Evolutionary conservation across 2,888 invertebrate genomes (phyloP).

Genomic region (Alloscopus bannaensis): DNA sequence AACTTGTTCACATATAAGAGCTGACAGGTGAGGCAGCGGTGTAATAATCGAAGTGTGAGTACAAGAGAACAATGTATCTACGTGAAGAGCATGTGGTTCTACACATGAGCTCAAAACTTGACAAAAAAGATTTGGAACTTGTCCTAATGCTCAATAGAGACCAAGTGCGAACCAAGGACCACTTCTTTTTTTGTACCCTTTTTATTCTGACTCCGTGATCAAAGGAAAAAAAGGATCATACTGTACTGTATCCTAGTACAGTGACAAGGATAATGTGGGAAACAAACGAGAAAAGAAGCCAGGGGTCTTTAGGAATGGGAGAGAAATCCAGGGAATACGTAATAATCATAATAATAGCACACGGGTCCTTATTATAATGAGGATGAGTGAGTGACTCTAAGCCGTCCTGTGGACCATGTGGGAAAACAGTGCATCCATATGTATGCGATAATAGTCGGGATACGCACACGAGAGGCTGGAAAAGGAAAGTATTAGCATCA

Average conservation of each 20-base stretch:
- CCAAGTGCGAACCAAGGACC: slow-evolving; percentile 34
- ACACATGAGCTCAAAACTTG: background rate
- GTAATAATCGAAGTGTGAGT: too few relatives aligned
- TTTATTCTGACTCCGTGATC: slow-evolving; percentile 45
- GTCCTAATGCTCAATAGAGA: slow-evolving; percentile 30
- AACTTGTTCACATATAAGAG: slow-evolving; percentile 2
- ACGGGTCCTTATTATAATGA: slow-evolving; percentile 43
- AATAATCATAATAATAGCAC: slow-evolving; percentile 56
- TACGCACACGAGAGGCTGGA: background rate
- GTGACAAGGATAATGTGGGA: slow-evolving; percentile 42
- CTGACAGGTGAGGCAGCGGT: slow-evolving; percentile 2
- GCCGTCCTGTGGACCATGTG: too few relatives aligned
- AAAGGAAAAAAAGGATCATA: slow-evolving; percentile 51
- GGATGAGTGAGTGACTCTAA: background rate
- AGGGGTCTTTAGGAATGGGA: slow-evolving; percentile 46
- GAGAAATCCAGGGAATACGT: slow-evolving; percentile 47
- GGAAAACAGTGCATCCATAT: too few relatives aligned
- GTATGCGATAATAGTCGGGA: background rate
- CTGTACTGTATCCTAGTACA: background rate
- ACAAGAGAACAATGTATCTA: too few relatives aligned
- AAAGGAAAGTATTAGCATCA: slow-evolving; percentile 35
- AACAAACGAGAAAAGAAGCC: slow-evolving; percentile 53
- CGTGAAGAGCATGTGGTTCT: background rate
- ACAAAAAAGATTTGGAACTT: slow-evolving; percentile 25
- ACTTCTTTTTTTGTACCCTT: slow-evolving; percentile 17